These are phyloP conservation scores for Cydia fagiglandana DNA, from an alignment of 1,140 invertebrate genomes.

Conservation along the genomic window DNA sequence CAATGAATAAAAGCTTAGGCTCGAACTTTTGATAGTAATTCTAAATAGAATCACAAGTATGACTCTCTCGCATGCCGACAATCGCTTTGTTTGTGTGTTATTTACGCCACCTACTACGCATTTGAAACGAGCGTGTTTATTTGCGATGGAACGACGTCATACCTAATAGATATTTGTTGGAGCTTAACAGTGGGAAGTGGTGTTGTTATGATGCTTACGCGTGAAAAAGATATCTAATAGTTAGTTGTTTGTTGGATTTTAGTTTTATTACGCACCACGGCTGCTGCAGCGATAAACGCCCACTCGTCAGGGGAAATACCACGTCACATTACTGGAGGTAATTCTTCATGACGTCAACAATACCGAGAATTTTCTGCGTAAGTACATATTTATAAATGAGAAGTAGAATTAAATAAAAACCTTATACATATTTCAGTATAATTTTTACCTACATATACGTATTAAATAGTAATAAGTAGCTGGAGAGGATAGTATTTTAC, in stretches of 20 bases:
- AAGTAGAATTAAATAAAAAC: not conserved
- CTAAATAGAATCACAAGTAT: slow-evolving; percentile 3
- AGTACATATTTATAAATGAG: not conserved
- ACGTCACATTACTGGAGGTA: slow-evolving; percentile 11
- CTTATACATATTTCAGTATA: too few relatives aligned
- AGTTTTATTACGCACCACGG: not conserved
- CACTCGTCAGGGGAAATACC: slow-evolving; percentile 25
- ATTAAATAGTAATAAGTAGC: too few relatives aligned
- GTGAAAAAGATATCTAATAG: not conserved
- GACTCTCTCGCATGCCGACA: not conserved
- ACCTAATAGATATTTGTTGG: not conserved
- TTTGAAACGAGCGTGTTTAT: slow-evolving; percentile 3
- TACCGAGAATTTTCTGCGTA: slow-evolving; percentile 5
- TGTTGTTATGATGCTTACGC: not conserved
- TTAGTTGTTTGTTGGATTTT: not conserved
- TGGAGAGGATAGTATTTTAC: too few relatives aligned
- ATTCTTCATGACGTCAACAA: not conserved
- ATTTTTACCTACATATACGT: too few relatives aligned
- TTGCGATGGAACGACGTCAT: slow-evolving; percentile 5
- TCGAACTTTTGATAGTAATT: not conserved
- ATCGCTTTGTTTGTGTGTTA: not conserved
- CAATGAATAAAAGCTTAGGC: slow-evolving; percentile 9
- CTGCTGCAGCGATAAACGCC: slow-evolving; percentile 1
- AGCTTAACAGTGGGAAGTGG: slow-evolving; percentile 2
- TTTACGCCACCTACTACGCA: not conserved